Conservation (phyloP, 1,140 invertebrate species). For the Solenopsis invicta region DNA sequence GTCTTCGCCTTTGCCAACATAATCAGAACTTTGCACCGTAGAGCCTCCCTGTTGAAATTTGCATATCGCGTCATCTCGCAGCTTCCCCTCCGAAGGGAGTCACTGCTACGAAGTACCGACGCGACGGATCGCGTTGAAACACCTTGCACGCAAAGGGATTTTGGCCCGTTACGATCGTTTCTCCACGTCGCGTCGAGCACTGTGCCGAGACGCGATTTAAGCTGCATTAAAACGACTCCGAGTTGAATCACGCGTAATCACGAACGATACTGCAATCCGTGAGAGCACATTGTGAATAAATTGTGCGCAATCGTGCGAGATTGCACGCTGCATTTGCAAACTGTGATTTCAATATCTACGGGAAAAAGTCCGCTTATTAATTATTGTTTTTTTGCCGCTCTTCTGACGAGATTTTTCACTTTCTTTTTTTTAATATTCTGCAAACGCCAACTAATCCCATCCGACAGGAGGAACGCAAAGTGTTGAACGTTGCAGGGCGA, state of each 20-base stretch:
- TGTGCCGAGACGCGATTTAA: neutral
- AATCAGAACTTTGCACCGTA: constrained; percentile 38
- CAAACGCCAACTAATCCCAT: neutral
- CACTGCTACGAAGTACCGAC: constrained; percentile 15
- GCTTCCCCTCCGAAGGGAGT: constrained; percentile 46
- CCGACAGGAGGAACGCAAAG: neutral
- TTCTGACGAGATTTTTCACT: neutral
- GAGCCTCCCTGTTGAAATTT: constrained; percentile 29
- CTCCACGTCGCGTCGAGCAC: constrained; percentile 2
- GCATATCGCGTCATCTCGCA: constrained; percentile 64
- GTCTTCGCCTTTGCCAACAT: constrained; percentile 20
- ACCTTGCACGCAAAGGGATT: constrained; percentile 22
- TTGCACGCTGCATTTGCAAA: constrained; percentile 2
- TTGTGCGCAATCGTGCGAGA: neutral
- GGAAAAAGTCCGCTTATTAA: neutral
- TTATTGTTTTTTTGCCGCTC: neutral
- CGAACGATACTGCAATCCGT: neutral
- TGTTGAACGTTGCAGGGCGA: neutral
- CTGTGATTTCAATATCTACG: constrained; percentile 8
- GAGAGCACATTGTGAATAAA: neutral
- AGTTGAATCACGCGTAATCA: constrained; percentile 26
- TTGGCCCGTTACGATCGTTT: constrained; percentile 12
- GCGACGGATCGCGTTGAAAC: constrained; percentile 37
- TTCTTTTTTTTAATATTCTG: constrained; percentile 1
- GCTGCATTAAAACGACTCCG: neutral